Evolutionary conservation across 2,888 invertebrate species (phyloP).

Genomic region (Ypsolopha sequella): DNA sequence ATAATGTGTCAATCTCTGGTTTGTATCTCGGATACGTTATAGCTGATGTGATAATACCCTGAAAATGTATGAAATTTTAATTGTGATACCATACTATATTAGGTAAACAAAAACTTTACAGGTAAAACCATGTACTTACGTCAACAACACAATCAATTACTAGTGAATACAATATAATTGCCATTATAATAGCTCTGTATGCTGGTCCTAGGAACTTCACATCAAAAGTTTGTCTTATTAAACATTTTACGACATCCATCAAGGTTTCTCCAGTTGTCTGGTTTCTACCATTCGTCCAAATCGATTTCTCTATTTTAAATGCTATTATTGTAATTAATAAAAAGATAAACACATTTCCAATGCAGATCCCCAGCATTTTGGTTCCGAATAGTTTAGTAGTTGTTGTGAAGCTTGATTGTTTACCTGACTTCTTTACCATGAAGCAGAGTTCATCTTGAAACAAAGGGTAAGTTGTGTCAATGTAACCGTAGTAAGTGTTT

Average conservation of each 20-base stretch:
- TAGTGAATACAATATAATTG: conserved; percentile 48
- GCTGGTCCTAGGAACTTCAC: conserved; percentile 43
- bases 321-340: conserved; percentile 30
- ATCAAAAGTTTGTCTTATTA: conserved; percentile 51
- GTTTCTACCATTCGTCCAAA: conserved; percentile 26
- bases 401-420: conserved; percentile 59
- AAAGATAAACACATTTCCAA: conserved; percentile 29
- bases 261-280: conserved; percentile 27
- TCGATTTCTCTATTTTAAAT: conserved; percentile 32
- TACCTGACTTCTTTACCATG: conserved; percentile 57
- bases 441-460: conserved; percentile 69
- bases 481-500: conserved; percentile 53
- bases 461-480: conserved; percentile 65
- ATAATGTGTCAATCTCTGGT: conserved; percentile 33
- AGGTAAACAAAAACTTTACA: not conserved
- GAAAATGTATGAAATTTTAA: conserved; percentile 18
- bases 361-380: conserved; percentile 33
- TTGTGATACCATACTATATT: not conserved
- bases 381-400: conserved; percentile 40
- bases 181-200: conserved; percentile 36
- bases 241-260: conserved; percentile 48
- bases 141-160: conserved; percentile 55
- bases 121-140: conserved; percentile 33
- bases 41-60: conserved; percentile 56
- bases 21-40: conserved; percentile 48